Conservation (phyloP, 2,888 invertebrate species). For the Protula sp. region DNA sequence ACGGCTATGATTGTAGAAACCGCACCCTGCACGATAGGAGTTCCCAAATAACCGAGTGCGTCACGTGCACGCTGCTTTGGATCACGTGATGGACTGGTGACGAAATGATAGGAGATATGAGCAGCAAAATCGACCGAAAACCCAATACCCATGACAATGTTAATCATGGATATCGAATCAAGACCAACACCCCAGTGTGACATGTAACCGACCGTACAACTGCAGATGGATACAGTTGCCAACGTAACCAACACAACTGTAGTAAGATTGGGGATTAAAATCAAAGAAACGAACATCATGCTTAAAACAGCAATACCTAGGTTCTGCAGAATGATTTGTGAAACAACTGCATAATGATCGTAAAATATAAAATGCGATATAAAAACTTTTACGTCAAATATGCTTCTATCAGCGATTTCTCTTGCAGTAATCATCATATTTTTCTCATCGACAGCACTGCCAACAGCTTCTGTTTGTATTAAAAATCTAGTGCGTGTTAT, state of each 20-base stretch:
- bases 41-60: constrained; percentile 79
- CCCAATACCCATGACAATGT: constrained; percentile 93
- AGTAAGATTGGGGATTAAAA: constrained; percentile 85
- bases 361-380: too few relatives aligned
- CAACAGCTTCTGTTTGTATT: too few relatives aligned
- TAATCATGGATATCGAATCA: constrained; percentile 81
- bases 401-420: too few relatives aligned
- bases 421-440: too few relatives aligned
- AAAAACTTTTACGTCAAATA: too few relatives aligned
- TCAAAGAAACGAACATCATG: constrained; percentile 89
- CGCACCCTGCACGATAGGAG: constrained; percentile 88
- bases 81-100: constrained; percentile 75
- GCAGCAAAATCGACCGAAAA: too few relatives aligned
- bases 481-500: too few relatives aligned
- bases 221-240: constrained; percentile 87
- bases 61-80: constrained; percentile 76
- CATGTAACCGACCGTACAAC: constrained; percentile 94
- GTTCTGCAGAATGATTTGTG: constrained; percentile 75
- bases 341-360: too few relatives aligned
- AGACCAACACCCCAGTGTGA: constrained; percentile 89
- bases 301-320: constrained; percentile 83
- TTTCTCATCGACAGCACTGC: too few relatives aligned
- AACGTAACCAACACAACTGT: constrained; percentile 93
- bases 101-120: constrained; percentile 91
- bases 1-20: constrained; percentile 63